Evolutionary conservation across 2,888 invertebrate species (phyloP), one percentile per base, ranked within the genome.

Genomic region (Epinotia demarniana): DNA sequence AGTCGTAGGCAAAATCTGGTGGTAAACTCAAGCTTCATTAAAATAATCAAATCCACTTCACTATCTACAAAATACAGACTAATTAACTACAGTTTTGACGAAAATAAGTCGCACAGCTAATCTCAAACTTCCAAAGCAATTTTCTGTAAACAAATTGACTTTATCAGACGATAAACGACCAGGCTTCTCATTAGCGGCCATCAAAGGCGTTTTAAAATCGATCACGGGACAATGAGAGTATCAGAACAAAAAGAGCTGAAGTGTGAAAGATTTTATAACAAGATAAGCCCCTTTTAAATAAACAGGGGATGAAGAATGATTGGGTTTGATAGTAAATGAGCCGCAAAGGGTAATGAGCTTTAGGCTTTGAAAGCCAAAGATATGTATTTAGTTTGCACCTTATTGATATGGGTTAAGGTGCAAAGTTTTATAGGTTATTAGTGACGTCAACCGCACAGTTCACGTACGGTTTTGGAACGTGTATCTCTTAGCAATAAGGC

Each of bases 331-430:
- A 68, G 57, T 43, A 19, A 58, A 64, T 64, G 64, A 57, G 43
- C 23, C 43, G 57, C 57, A 57, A 57, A 43, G 57, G 68, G 19
- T 68, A 68, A 68, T 68, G 67, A 79, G 78, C 77, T 77, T 78
- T 79, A 72, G 75, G 72, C 75, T 76, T 77, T 57, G 43, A 4
- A 57, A 43, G 57, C 13, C 55, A 27, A 67, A 61, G 12, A 39
- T 11, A 39, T 62, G n/a, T 13, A 12, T 23, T 5, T 3, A 49
- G 8, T 49, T 46, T 23, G 13, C 16, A 27, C 49, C 49, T 27
- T 64, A 64, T n/a, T 49, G 16, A 11, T 16, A 23, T 9, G 19
- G 3, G 3, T n/a, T 49, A 27, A 49, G 49, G 49, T 64, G 12
- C 11, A 11, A 18, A n/a, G 4, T 23, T 16, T 46, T 16, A 1